Conservation (phyloP, 2,888 invertebrate genomes). For the Drosophila acutilabella region DNA sequence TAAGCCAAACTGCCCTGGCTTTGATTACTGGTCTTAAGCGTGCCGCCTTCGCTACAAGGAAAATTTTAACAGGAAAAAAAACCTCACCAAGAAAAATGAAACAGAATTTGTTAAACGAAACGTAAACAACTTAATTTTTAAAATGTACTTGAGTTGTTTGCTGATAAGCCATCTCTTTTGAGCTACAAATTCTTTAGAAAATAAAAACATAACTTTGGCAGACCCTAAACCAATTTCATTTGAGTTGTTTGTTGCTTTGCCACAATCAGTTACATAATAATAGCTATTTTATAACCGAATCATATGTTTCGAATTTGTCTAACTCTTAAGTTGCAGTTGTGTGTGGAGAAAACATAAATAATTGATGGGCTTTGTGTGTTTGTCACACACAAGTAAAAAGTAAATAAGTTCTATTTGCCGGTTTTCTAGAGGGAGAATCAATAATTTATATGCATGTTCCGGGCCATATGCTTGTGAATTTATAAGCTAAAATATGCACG, state of each 20-base stretch:
- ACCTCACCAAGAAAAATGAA: neutral
- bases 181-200: too few relatives aligned
- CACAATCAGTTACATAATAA: neutral
- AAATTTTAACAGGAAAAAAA: conserved; percentile 22
- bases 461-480: conserved; percentile 27
- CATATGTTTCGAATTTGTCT: conserved; percentile 3
- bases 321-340: conserved; percentile 4
- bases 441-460: conserved; percentile 57
- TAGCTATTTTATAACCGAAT: neutral
- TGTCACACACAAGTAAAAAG: conserved; percentile 23
- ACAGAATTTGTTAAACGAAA: conserved; percentile 6
- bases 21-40: conserved; percentile 17
- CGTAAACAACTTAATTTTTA: conserved; percentile 5
- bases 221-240: neutral
- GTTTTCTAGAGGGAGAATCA: conserved; percentile 31
- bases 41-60: neutral
- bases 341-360: conserved; percentile 7
- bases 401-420: conserved; percentile 19
- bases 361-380: neutral
- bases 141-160: neutral
- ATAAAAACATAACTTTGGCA: too few relatives aligned
- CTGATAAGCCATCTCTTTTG: neutral
- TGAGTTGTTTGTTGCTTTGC: neutral
- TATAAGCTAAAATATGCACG: conserved; percentile 53
- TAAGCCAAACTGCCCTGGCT: conserved; percentile 45